These are phyloP conservation scores for Andricus grossulariae DNA, from an alignment of 1,140 invertebrate species.

Conservation along the genomic window DNA sequence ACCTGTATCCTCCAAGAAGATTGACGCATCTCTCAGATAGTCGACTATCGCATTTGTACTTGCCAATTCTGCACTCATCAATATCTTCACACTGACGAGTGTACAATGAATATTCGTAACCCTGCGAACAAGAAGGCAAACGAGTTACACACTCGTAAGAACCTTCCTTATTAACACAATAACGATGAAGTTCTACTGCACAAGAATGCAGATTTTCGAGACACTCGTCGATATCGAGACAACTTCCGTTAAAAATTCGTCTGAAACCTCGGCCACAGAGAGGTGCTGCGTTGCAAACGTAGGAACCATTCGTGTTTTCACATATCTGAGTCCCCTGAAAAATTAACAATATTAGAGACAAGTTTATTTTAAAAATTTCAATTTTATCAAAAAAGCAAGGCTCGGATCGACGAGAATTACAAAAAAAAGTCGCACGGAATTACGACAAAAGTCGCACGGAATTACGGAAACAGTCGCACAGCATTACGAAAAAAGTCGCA, in stretches of 20 bases:
- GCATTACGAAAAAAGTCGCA: too few relatives aligned
- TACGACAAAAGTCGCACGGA: too few relatives aligned
- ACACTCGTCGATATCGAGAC: conserved; percentile 77
- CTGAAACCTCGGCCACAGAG: conserved; percentile 60
- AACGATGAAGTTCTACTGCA: conserved; percentile 62
- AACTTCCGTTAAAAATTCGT: conserved; percentile 69
- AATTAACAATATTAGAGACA: background rate
- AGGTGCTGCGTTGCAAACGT: conserved; percentile 53
- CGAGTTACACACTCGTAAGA: conserved; percentile 73
- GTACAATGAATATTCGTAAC: conserved; percentile 65
- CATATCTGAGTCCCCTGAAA: conserved; percentile 55
- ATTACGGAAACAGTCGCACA: too few relatives aligned
- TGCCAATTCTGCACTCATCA: conserved; percentile 78
- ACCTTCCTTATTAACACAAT: conserved; percentile 77
- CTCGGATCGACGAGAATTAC: too few relatives aligned
- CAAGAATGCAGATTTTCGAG: conserved; percentile 62
- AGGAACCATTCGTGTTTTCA: conserved; percentile 65
- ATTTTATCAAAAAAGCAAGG: too few relatives aligned
- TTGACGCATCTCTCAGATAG: conserved; percentile 77
- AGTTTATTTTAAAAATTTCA: too few relatives aligned
- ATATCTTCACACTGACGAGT: conserved; percentile 77
- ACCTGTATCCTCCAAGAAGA: conserved; percentile 78
- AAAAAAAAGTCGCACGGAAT: too few relatives aligned
- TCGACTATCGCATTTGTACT: conserved; percentile 66
- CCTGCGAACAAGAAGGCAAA: conserved; percentile 61